Evolutionary conservation across 2,888 invertebrate species (phyloP).

Genomic region (Conomelus anceps): DNA sequence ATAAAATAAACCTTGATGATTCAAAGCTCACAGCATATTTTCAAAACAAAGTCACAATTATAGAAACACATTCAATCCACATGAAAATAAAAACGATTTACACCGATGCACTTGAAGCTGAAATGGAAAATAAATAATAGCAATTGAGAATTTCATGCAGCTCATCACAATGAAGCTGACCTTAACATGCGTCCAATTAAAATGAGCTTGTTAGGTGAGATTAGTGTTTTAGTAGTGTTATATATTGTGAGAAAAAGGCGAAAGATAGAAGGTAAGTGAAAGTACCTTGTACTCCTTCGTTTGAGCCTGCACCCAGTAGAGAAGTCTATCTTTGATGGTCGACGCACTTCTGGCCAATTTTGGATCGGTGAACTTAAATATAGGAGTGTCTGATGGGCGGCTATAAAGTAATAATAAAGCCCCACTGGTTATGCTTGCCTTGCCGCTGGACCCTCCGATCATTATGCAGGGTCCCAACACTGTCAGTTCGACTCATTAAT

Average conservation of each 20-base stretch:
- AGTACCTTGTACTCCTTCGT: conserved; percentile 94
- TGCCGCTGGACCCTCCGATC: not conserved
- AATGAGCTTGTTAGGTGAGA: not conserved
- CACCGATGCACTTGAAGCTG: not conserved
- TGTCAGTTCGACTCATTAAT: not conserved
- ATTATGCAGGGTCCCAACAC: not conserved
- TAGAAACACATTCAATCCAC: not conserved
- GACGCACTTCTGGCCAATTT: conserved; percentile 84
- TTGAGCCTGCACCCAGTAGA: conserved; percentile 96
- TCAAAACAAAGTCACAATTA: no score
- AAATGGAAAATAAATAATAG: not conserved
- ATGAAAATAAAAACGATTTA: not conserved
- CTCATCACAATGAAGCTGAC: not conserved
- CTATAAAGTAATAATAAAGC: conserved; percentile 18
- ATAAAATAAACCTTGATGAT: not conserved
- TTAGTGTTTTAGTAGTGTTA: not conserved
- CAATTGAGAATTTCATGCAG: not conserved
- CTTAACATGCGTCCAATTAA: not conserved
- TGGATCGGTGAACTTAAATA: conserved; percentile 88
- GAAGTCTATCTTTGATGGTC: conserved; percentile 92
- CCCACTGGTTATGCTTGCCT: not conserved
- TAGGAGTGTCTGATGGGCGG: conserved; percentile 45
- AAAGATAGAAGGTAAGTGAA: not conserved
- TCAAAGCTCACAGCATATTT: not conserved
- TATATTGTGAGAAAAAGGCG: not conserved